Evolutionary conservation across 92 coral and sea anemone species (phyloP).

Genomic region (Umimayanthus kanabou): DNA sequence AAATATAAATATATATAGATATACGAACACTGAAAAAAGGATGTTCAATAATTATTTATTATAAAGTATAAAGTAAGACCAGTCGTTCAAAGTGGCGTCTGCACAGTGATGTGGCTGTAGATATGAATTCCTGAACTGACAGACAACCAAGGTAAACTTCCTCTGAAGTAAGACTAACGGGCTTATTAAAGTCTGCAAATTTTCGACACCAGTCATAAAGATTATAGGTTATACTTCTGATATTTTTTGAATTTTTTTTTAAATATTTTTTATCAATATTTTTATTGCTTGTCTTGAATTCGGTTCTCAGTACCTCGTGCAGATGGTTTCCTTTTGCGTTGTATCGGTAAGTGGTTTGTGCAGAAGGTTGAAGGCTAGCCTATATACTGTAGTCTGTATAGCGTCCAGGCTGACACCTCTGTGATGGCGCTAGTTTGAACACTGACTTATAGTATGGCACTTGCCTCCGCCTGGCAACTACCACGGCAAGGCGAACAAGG

Average conservation of each 20-base stretch:
- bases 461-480: neutral
- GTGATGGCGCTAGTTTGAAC: slow-evolving; percentile 19
- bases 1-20: slow-evolving; percentile 33
- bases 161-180: too few species aligned
- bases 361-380: neutral
- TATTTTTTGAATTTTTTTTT: too few species aligned
- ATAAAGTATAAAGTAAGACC: slow-evolving; percentile 29
- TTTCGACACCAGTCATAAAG: neutral
- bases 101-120: neutral
- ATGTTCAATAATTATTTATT: slow-evolving; percentile 39
- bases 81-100: slow-evolving; percentile 36
- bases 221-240: neutral
- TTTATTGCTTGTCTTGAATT: neutral
- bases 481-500: neutral
- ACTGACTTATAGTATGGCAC: neutral
- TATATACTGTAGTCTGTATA: neutral
- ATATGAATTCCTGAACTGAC: too few species aligned
- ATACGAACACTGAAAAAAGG: slow-evolving; percentile 1
- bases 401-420: neutral
- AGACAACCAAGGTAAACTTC: neutral
- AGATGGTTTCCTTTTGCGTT: neutral
- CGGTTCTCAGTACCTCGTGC: neutral
- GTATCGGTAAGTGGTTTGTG: neutral
- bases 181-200: neutral
- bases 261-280: neutral